These are phyloP conservation scores for Tonatia bakeri DNA, from an alignment of 2,113 vertebrate species.

Conservation along the genomic window DNA sequence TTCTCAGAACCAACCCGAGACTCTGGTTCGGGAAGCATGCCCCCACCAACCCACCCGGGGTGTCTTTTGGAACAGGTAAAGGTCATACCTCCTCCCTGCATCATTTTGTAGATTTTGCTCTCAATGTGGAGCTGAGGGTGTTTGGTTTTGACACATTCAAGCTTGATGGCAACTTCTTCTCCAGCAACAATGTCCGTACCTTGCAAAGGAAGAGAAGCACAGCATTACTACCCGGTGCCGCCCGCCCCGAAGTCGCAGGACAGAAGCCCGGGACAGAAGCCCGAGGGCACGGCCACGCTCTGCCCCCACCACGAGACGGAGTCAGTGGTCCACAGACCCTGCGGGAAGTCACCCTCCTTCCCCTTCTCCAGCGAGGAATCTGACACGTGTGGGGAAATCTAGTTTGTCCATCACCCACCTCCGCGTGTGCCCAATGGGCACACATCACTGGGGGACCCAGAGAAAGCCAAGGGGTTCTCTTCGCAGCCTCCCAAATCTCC, in stretches of 20 bases:
- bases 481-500: neutral
- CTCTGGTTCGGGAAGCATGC: no score
- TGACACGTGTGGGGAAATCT: neutral
- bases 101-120: conserved; percentile 99
- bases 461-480: neutral
- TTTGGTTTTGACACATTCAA: conserved; percentile 98
- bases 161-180: conserved; percentile 96
- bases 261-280: neutral
- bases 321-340: neutral
- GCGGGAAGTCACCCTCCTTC: neutral
- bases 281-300: neutral
- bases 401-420: neutral
- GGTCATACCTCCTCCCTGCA: conserved; percentile 95
- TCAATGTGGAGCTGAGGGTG: conserved; percentile 98
- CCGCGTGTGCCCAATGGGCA: neutral
- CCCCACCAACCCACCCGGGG: neutral
- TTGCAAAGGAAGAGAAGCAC: conserved; percentile 70
- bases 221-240: neutral
- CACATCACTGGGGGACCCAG: neutral
- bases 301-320: neutral
- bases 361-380: neutral
- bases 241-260: neutral
- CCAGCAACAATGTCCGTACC: conserved; percentile 96
- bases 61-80: neutral
- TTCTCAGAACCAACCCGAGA: neutral